A percentile compares a stretch with the other conserved stretches of the same genome.
phyloP scores from a whole-genome alignment of 2,888 invertebrate genomes.

The Apocheima hispidaria region DNA sequence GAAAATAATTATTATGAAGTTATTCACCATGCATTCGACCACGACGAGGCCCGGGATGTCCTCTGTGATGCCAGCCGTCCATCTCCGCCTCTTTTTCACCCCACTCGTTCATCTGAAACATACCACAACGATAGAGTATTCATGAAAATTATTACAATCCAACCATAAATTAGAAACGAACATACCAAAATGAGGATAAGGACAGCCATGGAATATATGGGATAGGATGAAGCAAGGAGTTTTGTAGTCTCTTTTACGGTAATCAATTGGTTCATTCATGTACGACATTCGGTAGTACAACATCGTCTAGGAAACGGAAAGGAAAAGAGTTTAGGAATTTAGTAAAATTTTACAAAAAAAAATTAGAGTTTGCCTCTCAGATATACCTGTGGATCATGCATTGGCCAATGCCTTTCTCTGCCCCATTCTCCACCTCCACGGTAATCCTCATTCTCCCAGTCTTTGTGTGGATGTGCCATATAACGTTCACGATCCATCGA shows the following conservation, averaged over 20 bases:
- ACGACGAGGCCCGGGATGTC: slow-evolving; percentile 81
- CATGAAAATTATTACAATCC: slow-evolving; percentile 20
- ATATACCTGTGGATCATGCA: slow-evolving; percentile 78
- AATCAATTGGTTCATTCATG: slow-evolving; percentile 78
- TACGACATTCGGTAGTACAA: slow-evolving; percentile 70
- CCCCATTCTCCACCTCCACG: slow-evolving; percentile 83
- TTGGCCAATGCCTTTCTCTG: slow-evolving; percentile 80
- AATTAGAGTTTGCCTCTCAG: background rate
- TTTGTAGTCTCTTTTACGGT: slow-evolving; percentile 69
- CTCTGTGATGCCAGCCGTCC: slow-evolving; percentile 82
- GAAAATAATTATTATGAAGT: background rate
- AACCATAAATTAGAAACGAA: slow-evolving; percentile 45
- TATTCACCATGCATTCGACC: slow-evolving; percentile 75
- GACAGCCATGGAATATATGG: slow-evolving; percentile 83
- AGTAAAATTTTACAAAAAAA: background rate
- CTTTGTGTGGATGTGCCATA: slow-evolving; percentile 77
- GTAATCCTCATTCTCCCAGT: slow-evolving; percentile 85
- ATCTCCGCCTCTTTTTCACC: slow-evolving; percentile 81
- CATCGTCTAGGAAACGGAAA: slow-evolving; percentile 67
- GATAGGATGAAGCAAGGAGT: slow-evolving; percentile 78
- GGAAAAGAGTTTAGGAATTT: slow-evolving; percentile 3
- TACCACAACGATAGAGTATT: slow-evolving; percentile 21
- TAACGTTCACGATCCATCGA: slow-evolving; percentile 81
- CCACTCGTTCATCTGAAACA: slow-evolving; percentile 81
- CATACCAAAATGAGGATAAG: slow-evolving; percentile 81